Evolutionary conservation across 2,888 invertebrate genomes (phyloP), one percentile per base, ranked within the genome.

Genomic region (Spisula subtruncata): DNA sequence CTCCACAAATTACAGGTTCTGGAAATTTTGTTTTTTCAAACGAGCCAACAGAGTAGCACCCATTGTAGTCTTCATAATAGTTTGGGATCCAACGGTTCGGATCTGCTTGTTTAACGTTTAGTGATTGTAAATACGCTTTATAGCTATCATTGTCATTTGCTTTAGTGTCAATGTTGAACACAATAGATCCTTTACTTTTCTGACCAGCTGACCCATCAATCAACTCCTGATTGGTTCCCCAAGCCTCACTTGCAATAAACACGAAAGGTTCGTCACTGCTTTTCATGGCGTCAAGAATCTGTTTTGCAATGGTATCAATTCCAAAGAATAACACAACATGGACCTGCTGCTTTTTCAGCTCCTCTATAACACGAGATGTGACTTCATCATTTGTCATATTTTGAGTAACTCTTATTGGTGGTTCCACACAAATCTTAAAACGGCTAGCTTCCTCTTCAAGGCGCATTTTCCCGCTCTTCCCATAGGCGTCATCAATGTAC

Each of bases 211-310:
- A 84, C 4, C 85, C 89, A 18, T 83, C 56, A 12, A 95, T 60
- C 18, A 95, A 81, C 5, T 89, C 75, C 1, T 46, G 29, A 79
- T 92, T 93, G 0, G 92, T 92, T n/a, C 95, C 95, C 95, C 95
- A 95, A 0, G 94, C 93, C 81, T 95, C 95, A 84, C 95, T 95
- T 25, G 94, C 94, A n/a, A 95, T 89, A 51, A 95, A 95, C 35
- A 93, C 90, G 25, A 94, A 89, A 10, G 90, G 87, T 41, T 51
- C 41, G 35, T 83, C 25, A 10, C 48, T 32, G 25, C 83, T 75
- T 32, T 87, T 41, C 29, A 93, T 91, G 18, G 91, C 91, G 10
- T 93, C 88, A 10, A 96, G 81, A 0, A 96, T 85, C 20, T 90
- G 89, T 16, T 88, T 81, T 16, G 94, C 93, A 10, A 94, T 82